phyloP scores from a whole-genome alignment of 2,113 vertebrate species.

The Hystrix brachyura region DNA sequence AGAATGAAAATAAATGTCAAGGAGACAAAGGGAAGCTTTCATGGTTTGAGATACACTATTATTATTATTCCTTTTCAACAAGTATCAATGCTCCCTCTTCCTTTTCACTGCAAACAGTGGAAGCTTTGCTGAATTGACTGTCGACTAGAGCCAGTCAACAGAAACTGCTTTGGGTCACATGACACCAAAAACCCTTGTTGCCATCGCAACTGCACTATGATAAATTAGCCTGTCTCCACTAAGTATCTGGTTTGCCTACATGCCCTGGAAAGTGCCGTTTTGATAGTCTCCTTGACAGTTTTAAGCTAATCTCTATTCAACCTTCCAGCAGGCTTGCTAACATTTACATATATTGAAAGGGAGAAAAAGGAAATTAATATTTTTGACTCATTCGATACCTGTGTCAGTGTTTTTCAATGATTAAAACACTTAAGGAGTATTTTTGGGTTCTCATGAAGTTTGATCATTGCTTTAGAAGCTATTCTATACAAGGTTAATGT shows the following conservation, averaged over 20 bases:
- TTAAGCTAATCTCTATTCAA: slow-evolving; percentile 79
- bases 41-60: slow-evolving; percentile 84
- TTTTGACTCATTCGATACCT: slow-evolving; percentile 34
- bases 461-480: slow-evolving; percentile 60
- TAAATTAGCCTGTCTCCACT: slow-evolving; percentile 91
- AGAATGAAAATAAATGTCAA: slow-evolving; percentile 84
- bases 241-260: slow-evolving; percentile 90
- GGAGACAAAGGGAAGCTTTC: slow-evolving; percentile 86
- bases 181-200: slow-evolving; percentile 88
- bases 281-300: slow-evolving; percentile 79
- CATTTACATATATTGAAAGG: slow-evolving; percentile 71
- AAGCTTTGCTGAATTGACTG: slow-evolving; percentile 88
- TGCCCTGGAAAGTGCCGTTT: slow-evolving; percentile 86
- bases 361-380: slow-evolving; percentile 71
- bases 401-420: slow-evolving; percentile 67
- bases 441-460: slow-evolving; percentile 69
- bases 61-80: slow-evolving; percentile 86
- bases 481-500: slow-evolving; percentile 75
- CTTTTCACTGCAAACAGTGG: slow-evolving; percentile 86
- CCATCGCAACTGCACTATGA: slow-evolving; percentile 91
- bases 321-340: slow-evolving; percentile 77
- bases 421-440: slow-evolving; percentile 71
- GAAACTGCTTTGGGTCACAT: slow-evolving; percentile 89
- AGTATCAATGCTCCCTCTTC: slow-evolving; percentile 85
- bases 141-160: slow-evolving; percentile 87